Evolutionary conservation across 37 sponge, comb jelly and placozoan species (phyloP), one percentile per base, ranked within the genome.

Genomic region (Amphimedon queenslandica): DNA sequence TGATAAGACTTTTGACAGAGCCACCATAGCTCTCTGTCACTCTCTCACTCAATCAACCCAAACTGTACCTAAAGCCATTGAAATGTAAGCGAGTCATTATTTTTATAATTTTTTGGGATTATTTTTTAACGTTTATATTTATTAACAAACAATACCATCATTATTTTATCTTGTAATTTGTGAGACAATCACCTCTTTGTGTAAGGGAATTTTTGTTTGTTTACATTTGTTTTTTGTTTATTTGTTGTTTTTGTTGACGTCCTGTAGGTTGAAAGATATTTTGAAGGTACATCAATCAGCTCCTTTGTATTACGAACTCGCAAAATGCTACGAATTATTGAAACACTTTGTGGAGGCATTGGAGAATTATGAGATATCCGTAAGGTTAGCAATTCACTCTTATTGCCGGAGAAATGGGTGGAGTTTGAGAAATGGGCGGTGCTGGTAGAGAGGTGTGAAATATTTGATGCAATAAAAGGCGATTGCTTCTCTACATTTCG

Each of bases 231-330:
- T 8, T 18, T 47, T 47, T 47, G 51, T 13, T 47, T 13, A 47
- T 47, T 47, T 47, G 51, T 47, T 47, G 8, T 47, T 13, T 47
- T 47, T 47, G n/a, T n/a, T n/a, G n/a, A n/a, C n/a, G n/a, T n/a
- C n/a, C 28, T 37, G 51, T 37, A 78, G 79, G 61, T 69, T 78
- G 55, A 18, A 3, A 61, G 57, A 70, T 39, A 39, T 56, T 5
- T 13, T 57, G 21, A 63, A 78, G 18, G 4, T 16, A 0, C 61
- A 37, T 37, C 57, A 24, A 27, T 58, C 41, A 24, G 40, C 79
- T 28, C 5, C 36, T 16, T 56, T 78, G 40, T 70, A 78, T 37
- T 30, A 60, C 21, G 70, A 78, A 40, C 69, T 78, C 40, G 79
- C 70, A 16, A 35, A 60, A 42, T 60, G 70, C 32, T 39, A 40